These are phyloP conservation scores for Python bivittatus DNA, from an alignment of 2,113 vertebrate genomes.

Conservation along the genomic window DNA sequence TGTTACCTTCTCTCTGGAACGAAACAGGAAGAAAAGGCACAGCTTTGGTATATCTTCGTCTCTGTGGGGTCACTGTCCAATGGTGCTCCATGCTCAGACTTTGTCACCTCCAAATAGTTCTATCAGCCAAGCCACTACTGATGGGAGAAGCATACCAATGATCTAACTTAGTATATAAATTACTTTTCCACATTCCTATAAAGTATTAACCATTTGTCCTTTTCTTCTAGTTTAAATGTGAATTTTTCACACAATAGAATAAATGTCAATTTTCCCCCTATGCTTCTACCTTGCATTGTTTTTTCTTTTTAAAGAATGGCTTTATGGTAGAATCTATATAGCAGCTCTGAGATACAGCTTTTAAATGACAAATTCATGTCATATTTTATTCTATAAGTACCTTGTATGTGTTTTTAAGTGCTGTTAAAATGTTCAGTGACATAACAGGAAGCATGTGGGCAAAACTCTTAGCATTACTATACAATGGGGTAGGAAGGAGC, in stretches of 20 bases:
- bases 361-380: not conserved
- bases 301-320: conserved; percentile 1
- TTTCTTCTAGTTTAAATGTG: conserved; percentile 33
- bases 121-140: not conserved
- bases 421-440: not conserved
- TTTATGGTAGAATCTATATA: not conserved
- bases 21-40: not conserved
- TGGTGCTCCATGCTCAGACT: not conserved
- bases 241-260: conserved; percentile 9
- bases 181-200: conserved; percentile 7
- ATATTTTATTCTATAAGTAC: conserved; percentile 11
- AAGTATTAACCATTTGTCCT: not conserved
- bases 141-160: not conserved
- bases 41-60: not conserved
- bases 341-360: conserved; percentile 9
- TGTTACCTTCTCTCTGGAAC: not conserved
- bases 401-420: conserved; percentile 17
- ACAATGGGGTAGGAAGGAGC: not conserved
- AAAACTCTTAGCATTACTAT: not conserved
- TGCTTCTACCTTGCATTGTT: not conserved
- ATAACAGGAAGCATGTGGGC: not conserved
- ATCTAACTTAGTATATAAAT: not conserved
- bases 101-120: not conserved
- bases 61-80: too few species aligned
- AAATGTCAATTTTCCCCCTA: conserved; percentile 22